phyloP scores from a whole-genome alignment of 2,888 invertebrate species.

The Phengaris alcon region DNA sequence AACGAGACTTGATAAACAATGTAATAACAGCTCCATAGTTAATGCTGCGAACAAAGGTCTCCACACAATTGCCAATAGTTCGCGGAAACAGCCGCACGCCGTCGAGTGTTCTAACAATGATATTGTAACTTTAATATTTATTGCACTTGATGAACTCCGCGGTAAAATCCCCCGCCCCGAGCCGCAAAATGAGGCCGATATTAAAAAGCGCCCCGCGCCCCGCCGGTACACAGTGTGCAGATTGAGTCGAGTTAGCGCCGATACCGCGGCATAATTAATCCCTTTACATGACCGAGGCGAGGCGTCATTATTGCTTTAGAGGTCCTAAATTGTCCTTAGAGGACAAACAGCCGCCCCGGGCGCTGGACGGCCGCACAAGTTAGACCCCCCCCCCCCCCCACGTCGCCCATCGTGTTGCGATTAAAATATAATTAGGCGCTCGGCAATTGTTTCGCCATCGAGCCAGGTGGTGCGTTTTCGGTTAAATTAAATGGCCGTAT shows the following conservation, averaged over 20 bases:
- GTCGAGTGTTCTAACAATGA: constrained; percentile 69
- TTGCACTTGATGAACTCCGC: constrained; percentile 71
- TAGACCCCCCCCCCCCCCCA: constrained; percentile 52
- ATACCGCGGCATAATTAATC: constrained; percentile 71
- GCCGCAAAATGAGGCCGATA: neutral
- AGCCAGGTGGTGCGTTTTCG: constrained; percentile 68
- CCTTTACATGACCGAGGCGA: constrained; percentile 73
- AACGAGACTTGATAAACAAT: constrained; percentile 44
- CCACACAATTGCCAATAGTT: constrained; percentile 71
- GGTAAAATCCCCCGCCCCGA: constrained; percentile 51
- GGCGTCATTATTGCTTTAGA: constrained; percentile 73
- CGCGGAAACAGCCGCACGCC: constrained; percentile 62
- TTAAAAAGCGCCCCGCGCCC: constrained; percentile 42
- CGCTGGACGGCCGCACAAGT: constrained; percentile 68
- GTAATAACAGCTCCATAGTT: constrained; percentile 66
- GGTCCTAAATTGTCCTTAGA: constrained; percentile 77
- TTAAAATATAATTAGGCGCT: constrained; percentile 78
- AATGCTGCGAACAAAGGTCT: constrained; percentile 67
- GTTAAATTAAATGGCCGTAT: constrained; percentile 74
- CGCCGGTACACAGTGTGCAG: constrained; percentile 69
- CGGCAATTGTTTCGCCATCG: constrained; percentile 77
- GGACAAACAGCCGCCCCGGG: constrained; percentile 69
- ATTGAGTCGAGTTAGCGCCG: constrained; percentile 70
- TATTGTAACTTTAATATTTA: constrained; percentile 77
- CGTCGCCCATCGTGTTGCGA: constrained; percentile 61